Evolutionary conservation across 2,113 vertebrate genomes (phyloP).

Genomic region (Sakesphorus luctuosus): DNA sequence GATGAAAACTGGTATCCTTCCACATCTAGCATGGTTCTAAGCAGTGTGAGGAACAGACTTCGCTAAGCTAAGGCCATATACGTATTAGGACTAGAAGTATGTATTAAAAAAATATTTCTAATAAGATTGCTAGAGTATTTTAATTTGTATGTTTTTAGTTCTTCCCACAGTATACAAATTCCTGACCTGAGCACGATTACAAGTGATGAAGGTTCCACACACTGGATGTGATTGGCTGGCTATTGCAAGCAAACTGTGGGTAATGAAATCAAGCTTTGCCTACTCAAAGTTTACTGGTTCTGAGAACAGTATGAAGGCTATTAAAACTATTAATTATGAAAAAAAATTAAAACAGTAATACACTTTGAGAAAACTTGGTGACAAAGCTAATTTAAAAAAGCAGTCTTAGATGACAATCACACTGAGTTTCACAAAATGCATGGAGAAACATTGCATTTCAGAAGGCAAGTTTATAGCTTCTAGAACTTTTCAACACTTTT

Average conservation of each 20-base stretch:
- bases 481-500: neutral
- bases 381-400: neutral
- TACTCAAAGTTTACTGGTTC: neutral
- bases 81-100: neutral
- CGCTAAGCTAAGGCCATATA: neutral
- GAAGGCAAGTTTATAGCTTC: fast-evolving
- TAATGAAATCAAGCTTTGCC: neutral
- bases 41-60: neutral
- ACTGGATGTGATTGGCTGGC: neutral
- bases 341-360: neutral
- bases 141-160: fast-evolving
- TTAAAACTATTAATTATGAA: neutral
- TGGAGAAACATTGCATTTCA: neutral
- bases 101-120: neutral
- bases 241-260: neutral
- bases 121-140: neutral
- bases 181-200: neutral
- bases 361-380: neutral
- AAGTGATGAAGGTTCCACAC: neutral
- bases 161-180: neutral
- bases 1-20: neutral
- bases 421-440: neutral
- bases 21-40: neutral
- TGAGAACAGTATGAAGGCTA: neutral
- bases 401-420: neutral